A percentile compares a stretch with the other conserved stretches of the same genome.
Conservation (phyloP, 2,113 vertebrate genomes). For the Serilophus lunatus region DNA sequence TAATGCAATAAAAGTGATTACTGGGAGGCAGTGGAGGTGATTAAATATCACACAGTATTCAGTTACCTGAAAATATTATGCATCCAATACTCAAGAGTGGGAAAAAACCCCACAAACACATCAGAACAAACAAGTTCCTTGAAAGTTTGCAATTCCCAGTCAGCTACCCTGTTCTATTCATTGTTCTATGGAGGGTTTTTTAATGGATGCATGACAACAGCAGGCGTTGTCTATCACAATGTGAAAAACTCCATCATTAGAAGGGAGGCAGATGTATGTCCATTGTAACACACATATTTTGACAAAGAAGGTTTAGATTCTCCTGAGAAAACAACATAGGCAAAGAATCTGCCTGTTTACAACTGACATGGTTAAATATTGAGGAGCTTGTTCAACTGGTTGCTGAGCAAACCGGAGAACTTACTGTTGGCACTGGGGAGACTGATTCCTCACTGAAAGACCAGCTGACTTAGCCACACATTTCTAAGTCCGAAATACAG, state of each 20-base stretch:
- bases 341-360: constrained; percentile 33
- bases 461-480: not conserved
- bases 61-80: constrained; percentile 60
- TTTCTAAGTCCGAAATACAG: constrained; percentile 34
- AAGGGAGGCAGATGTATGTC: constrained; percentile 35
- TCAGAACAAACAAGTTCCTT: not conserved
- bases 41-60: constrained; percentile 65
- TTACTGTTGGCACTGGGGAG: constrained; percentile 1
- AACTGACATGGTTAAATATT: constrained; percentile 36
- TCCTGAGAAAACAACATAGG: constrained; percentile 44
- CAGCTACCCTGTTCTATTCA: not conserved
- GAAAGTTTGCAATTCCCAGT: not conserved
- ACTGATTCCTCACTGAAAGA: not conserved
- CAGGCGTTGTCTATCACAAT: not conserved
- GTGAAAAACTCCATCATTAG: constrained; percentile 56
- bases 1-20: constrained; percentile 69
- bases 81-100: not conserved
- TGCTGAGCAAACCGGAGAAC: constrained; percentile 15
- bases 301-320: constrained; percentile 42
- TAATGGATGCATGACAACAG: constrained; percentile 34
- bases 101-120: fast-evolving
- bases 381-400: constrained; percentile 19
- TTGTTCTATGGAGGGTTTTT: not conserved
- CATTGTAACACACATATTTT: constrained; percentile 33
- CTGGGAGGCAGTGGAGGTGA: constrained; percentile 55